Evolutionary conservation across 2,113 vertebrate species (phyloP).

Genomic region (Dolichallabes microphthalmus): DNA sequence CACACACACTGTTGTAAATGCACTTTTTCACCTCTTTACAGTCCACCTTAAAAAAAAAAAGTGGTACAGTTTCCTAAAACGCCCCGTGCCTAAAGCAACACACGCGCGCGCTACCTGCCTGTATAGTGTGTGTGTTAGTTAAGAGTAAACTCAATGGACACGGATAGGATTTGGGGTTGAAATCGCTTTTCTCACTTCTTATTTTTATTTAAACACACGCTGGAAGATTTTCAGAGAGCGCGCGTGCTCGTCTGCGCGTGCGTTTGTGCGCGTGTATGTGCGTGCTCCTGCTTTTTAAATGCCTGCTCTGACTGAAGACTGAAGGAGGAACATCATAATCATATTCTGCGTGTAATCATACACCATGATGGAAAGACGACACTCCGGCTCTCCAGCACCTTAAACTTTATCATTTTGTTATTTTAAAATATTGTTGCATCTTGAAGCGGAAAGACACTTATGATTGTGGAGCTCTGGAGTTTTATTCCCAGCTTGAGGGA

Average conservation of each 20-base stretch:
- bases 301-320: background rate
- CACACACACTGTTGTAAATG: background rate
- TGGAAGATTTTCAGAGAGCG: background rate
- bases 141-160: background rate
- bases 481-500: background rate
- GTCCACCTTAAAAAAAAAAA: constrained; percentile 41
- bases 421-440: background rate
- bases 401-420: background rate
- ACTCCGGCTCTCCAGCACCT: background rate
- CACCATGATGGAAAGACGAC: background rate
- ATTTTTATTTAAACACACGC: background rate
- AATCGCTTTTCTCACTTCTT: background rate
- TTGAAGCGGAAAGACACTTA: background rate
- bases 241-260: background rate
- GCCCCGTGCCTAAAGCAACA: constrained; percentile 33
- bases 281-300: background rate
- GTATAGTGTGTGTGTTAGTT: background rate
- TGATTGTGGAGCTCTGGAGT: background rate
- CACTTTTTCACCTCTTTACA: background rate
- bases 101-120: background rate
- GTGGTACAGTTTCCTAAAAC: constrained; percentile 41
- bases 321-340: background rate
- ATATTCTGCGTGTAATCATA: background rate
- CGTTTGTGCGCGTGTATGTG: background rate
- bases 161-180: background rate